phyloP scores from a whole-genome alignment of 2,113 vertebrate genomes.

The Pungitius pungitius region DNA sequence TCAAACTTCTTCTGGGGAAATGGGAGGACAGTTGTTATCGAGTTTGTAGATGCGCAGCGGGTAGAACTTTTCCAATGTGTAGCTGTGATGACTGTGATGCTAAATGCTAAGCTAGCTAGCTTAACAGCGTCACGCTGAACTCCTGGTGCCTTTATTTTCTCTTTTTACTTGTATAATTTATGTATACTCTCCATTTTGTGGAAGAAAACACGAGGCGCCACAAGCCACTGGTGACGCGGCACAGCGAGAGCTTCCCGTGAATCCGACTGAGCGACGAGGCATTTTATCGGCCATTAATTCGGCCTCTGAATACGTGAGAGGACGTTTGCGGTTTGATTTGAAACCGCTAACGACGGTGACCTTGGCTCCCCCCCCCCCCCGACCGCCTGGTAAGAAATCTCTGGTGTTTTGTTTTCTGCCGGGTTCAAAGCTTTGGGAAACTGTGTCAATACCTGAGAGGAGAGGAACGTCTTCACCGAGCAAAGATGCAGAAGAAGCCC shows the following conservation, averaged over 20 bases:
- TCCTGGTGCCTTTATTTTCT: neutral
- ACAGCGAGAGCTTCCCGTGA: no score
- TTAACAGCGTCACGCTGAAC: neutral
- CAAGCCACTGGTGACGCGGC: neutral
- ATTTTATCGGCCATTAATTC: neutral
- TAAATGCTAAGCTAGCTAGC: neutral
- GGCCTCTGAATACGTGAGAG: neutral
- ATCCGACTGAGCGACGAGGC: neutral
- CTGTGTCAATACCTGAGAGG: constrained; percentile 76
- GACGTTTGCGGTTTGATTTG: neutral
- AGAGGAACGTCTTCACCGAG: constrained; percentile 64
- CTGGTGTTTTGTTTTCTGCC: constrained; percentile 59
- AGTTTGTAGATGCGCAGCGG: neutral
- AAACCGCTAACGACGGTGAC: constrained; percentile 18
- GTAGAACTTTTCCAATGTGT: neutral
- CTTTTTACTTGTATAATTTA: neutral
- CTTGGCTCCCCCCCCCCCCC: constrained; percentile 38
- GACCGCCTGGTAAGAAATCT: constrained; percentile 34
- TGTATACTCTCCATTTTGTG: neutral
- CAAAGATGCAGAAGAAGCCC: constrained; percentile 59
- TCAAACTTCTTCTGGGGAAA: neutral
- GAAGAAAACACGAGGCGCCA: neutral
- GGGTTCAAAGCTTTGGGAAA: constrained; percentile 72
- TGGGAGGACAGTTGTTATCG: neutral
- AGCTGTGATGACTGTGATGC: neutral